Base-by-base conservation (phyloP, 2,888 invertebrate species). In the Drosophila anceps region DNA sequence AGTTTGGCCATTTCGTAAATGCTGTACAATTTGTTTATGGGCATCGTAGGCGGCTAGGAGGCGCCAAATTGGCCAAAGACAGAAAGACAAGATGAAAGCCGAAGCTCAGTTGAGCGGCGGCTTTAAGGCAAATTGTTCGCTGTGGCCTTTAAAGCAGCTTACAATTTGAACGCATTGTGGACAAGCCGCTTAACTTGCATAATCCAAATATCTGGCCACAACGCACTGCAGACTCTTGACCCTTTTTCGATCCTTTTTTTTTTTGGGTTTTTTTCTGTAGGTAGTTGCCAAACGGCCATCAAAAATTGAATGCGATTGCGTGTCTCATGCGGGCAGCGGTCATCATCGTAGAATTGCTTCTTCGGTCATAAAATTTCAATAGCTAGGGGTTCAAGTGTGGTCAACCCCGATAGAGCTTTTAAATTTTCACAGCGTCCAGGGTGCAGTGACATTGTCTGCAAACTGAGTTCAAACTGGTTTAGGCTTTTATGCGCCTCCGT, bases 141-240 rank as follows among this genome's bases (percentile, higher is more conserved):
- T 50, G 60, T 57, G 69, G 64, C 71, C 73, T 68, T 79, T 82
- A 80, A 88, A 85, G 83, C 88, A 50, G 84, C 88, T 85, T 85
- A 83, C 88, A 81, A 82, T 71, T 83, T 86, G 74, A 71, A 48
- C 72, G 73, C 73, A 71, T 64, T 67, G 71, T 76, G 63, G 69
- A 48, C 83, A 91, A 91, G 90, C 88, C 85, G 91, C 90, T 91
- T 91, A 84, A 86, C 88, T 90, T 76, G 79, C 90, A 91, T 91
- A 91, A 91, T 91, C 91, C 90, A 81, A 88, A 90, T 91, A 91
- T 91, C 90, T 90, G 86, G 60, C 50, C 79, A 79, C 76, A 67
- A 73, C 74, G 83, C 90, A 90, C 72, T 74, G 74, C 90, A 80
- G 73, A 82, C 90, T 82, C 82, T 91, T 90, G 90, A 91, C 60